Conservation (phyloP, 2,797 vertebrate species). For the Bufotes viridis region DNA sequence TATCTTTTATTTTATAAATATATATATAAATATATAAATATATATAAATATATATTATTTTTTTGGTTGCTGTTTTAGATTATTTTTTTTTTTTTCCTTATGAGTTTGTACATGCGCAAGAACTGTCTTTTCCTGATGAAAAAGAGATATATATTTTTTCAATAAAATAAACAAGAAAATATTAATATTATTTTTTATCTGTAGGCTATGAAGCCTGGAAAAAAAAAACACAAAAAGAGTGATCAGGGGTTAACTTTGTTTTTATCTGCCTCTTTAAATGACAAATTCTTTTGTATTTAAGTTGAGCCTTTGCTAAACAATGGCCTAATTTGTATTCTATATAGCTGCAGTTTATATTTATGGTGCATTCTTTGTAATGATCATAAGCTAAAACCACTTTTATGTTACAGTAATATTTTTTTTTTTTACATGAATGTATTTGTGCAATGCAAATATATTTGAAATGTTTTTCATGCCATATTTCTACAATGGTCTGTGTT, state of each 20-base stretch:
- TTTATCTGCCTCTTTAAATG: constrained; percentile 59
- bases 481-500: constrained; percentile 3
- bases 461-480: constrained; percentile 20
- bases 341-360: constrained; percentile 57
- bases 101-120: constrained; percentile 61
- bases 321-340: constrained; percentile 37
- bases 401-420: constrained; percentile 45
- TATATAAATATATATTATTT: constrained; percentile 55
- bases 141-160: constrained; percentile 63
- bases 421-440: constrained; percentile 53
- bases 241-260: constrained; percentile 52
- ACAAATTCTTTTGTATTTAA: constrained; percentile 52
- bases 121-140: constrained; percentile 62
- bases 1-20: constrained; percentile 43
- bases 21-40: constrained; percentile 59
- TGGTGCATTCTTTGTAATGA: constrained; percentile 52
- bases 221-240: constrained; percentile 38
- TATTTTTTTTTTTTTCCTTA: constrained; percentile 42
- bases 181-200: constrained; percentile 63
- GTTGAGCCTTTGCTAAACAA: constrained; percentile 46
- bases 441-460: constrained; percentile 46
- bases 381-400: constrained; percentile 61
- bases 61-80: constrained; percentile 59
- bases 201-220: constrained; percentile 53
- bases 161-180: constrained; percentile 64